A percentile compares a stretch with the other conserved stretches of the same genome.
Conservation (phyloP, 1,140 invertebrate species). For the Marisa cornuarietis region DNA sequence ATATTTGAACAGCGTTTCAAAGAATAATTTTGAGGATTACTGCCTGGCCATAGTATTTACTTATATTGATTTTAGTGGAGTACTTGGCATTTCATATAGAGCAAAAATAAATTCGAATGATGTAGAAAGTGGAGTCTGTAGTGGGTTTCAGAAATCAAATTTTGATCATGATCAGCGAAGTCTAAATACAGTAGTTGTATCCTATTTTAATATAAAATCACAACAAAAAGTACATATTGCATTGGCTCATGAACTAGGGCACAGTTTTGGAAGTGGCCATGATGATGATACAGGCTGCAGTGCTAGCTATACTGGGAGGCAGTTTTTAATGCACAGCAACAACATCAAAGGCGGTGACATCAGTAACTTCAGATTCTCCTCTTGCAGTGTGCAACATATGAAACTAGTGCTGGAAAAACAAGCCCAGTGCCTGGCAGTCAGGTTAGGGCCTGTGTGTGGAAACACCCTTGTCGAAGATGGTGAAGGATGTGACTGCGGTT, state of each 20-base stretch:
- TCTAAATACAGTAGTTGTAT: slow-evolving; percentile 50
- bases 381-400: slow-evolving; percentile 52
- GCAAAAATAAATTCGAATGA: slow-evolving; percentile 39
- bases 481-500: slow-evolving; percentile 61
- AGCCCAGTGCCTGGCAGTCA: slow-evolving; percentile 33
- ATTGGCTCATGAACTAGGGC: slow-evolving; percentile 56
- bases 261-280: slow-evolving; percentile 56
- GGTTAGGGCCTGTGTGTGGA: slow-evolving; percentile 40
- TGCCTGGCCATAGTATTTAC: slow-evolving; percentile 55
- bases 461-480: slow-evolving; percentile 46
- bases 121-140: slow-evolving; percentile 43
- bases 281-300: slow-evolving; percentile 42
- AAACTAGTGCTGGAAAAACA: slow-evolving; percentile 52
- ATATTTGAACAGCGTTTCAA: slow-evolving; percentile 51
- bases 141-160: slow-evolving; percentile 29
- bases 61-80: slow-evolving; percentile 46
- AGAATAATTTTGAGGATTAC: slow-evolving; percentile 44
- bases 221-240: slow-evolving; percentile 34
- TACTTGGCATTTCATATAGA: slow-evolving; percentile 51
- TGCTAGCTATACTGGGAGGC: slow-evolving; percentile 37
- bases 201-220: slow-evolving; percentile 37
- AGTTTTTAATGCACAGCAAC: slow-evolving; percentile 54
- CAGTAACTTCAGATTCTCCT: slow-evolving; percentile 53
- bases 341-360: slow-evolving; percentile 38
- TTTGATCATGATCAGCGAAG: slow-evolving; percentile 28